Base-by-base conservation (phyloP, 2,113 vertebrate species). In the Aptenodytes forsteri region DNA sequence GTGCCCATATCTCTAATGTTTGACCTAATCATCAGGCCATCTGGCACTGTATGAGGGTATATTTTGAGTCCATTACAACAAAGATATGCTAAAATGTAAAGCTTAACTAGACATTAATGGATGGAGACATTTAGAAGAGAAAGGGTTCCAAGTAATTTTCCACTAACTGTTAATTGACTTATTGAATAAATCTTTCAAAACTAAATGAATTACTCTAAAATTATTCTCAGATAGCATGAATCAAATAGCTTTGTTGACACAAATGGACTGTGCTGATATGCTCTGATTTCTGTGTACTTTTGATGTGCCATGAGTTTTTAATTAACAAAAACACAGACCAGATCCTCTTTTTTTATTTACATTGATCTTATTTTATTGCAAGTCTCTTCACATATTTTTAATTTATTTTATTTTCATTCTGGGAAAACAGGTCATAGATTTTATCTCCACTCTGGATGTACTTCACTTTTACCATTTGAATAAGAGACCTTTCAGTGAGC, bases 281-380 rank as follows among this genome's bases (percentile, higher is more conserved):
- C 20, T 82, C 16, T 46, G 19, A 54, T 85, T 88, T 85, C 58
- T 87, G 27, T 59, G 50, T 8, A n/a, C 8, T 80, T 88, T 76
- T 56, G 19, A 77, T 16, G 20, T 47, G 5, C 4, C 13, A 8
- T n/a, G n/a, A 85, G 10, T 21, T 71, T 84, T 78, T 50, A 90
- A 56, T 52, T 56, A 82, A 27, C 0, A 0, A 90, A 93, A 85
- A 15, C 14, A n/a, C 6, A 89, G 13, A 65, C 2, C 0, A 5
- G 16, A 71, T 67, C 1, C 1, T 71, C 11, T 58, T 58, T n/a
- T 42, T 73, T 59, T 21, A n/a, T 71, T 59, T 79, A 36, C 6
- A 54, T 10, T 59, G 1, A 14, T 26, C 4, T 27, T 56, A 49
- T 26, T 52, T 36, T 14, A 55, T 36, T 82, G 34, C 13, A 79